Evolutionary conservation across 2,113 vertebrate genomes (phyloP).

Genomic region (Cisticola juncidis): DNA sequence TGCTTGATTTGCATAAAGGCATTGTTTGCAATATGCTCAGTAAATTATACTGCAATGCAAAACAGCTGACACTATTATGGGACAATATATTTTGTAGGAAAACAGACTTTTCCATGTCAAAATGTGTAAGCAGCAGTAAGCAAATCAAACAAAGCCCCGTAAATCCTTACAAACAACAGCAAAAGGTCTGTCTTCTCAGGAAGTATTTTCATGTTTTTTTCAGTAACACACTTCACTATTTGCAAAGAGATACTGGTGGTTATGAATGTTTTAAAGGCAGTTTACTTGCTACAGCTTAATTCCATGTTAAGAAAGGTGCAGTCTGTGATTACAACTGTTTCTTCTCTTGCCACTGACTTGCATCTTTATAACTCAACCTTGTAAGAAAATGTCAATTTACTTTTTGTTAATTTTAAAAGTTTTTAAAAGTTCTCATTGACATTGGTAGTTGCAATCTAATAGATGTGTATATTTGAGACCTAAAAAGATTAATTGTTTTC

Average conservation of each 20-base stretch:
- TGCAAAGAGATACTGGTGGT: neutral
- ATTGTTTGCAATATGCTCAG: neutral
- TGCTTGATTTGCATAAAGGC: neutral
- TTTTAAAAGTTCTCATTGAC: neutral
- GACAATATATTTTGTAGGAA: neutral
- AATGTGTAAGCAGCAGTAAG: neutral
- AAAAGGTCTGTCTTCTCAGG: neutral
- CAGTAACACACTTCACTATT: neutral
- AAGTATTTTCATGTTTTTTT: neutral
- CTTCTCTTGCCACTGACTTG: neutral
- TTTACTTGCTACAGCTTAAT: neutral
- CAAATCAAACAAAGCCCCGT: neutral
- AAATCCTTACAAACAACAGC: neutral
- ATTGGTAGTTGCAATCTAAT: neutral
- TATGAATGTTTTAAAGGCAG: neutral
- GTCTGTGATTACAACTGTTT: neutral
- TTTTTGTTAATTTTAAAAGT: neutral
- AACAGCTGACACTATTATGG: neutral
- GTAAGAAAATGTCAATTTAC: neutral
- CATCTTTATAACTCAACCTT: neutral
- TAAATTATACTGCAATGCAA: neutral
- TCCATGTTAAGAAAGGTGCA: neutral
- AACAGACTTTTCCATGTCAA: neutral
- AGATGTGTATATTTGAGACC: neutral
- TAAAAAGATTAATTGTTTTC: neutral